Evolutionary conservation across 2,113 vertebrate genomes (phyloP), one percentile per base, ranked within the genome.

Genomic region (Amblyopsis rosae): DNA sequence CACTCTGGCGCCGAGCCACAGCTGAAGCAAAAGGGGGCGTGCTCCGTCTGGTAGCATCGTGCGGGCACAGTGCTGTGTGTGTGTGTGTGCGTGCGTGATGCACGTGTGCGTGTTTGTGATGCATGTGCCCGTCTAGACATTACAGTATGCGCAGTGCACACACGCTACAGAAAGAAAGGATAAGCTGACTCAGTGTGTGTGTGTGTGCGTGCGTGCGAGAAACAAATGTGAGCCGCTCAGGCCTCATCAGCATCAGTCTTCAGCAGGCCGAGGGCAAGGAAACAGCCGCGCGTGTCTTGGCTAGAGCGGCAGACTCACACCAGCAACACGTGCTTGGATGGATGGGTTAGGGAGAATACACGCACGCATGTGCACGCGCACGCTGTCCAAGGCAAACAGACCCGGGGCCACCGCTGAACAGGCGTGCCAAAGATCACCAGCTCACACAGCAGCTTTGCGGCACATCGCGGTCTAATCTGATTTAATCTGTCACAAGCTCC

Each of bases 111-210:
- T 69, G 26, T 26, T 58, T 15, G 35, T 48, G 59, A 54, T 61
- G 72, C 56, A 65, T 46, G 72, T 70, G 74, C 67, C 69, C 26
- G 75, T 82, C 81, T 83, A 75, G 76, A 86, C 82, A 17, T 68
- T 15, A 65, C 49, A 74, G 41, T 19, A 48, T 19, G 19, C 35
- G 35, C 35, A 41, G 19, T 8, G 35, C 35, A 41, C 35, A 41
- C 35, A 8, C 35, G 4, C 4, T 41, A 41, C 5, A 16, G 9
- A 19, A 17, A 56, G 8, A 17, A 56, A 51, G 3, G 54, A 56
- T 7, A 56, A 56, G 6, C 17, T 56, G 54, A 56, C 54, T 16
- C 17, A 56, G 16, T 56, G 19, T 13, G 35, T 41, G 35, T 41
- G 35, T 41, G 35, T 50, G 59, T 6, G 59, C 61, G 45, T 32